Base-by-base conservation (phyloP, 2,797 vertebrate species). In the Brotula barbata region DNA sequence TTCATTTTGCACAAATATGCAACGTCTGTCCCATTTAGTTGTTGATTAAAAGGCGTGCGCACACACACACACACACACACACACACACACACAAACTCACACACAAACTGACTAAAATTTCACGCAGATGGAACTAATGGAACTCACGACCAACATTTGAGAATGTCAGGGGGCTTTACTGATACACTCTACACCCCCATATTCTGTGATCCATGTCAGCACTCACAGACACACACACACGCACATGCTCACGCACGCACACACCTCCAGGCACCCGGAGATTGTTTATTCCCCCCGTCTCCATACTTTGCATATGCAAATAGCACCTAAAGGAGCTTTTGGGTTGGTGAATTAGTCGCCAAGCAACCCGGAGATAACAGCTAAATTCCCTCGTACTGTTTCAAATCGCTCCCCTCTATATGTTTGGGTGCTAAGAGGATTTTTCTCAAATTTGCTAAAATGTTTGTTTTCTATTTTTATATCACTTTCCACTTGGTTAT, bases 281-380 rank as follows among this genome's bases (percentile, higher is more conserved):
- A 79, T 58, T 68, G 62, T 78, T 85, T 77, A 66, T 63, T 75
- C 39, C 45, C 44, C 13, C 63, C 25, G 64, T 76, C 74, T 66
- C 45, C 51, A 47, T 36, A 60, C 57, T 86, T 84, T 83, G 77
- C 78, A 83, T 77, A 84, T 83, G 75, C 74, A 82, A 83, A 85
- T 79, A 56, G 15, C 19, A 34, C 73, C 66, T 71, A 58, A 75
- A 75, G 52, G 58, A 80, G 44, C 44, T 55, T 62, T 68, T 50
- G 21, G 19, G 67, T 66, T 22, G 58, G 49, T 68, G 60, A 77
- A 66, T 80, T 75, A 77, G 75, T 89, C 68, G 64, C 78, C 46
- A 71, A 76, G 79, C 79, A 83, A 83, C 71, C n/a, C 36, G 42
- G 19, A 63, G 69, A 86, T 83, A 75, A 70, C 22, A 19, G 59